Evolutionary conservation across 2,113 vertebrate species (phyloP), one percentile per base, ranked within the genome.

Genomic region (Esox niger): DNA sequence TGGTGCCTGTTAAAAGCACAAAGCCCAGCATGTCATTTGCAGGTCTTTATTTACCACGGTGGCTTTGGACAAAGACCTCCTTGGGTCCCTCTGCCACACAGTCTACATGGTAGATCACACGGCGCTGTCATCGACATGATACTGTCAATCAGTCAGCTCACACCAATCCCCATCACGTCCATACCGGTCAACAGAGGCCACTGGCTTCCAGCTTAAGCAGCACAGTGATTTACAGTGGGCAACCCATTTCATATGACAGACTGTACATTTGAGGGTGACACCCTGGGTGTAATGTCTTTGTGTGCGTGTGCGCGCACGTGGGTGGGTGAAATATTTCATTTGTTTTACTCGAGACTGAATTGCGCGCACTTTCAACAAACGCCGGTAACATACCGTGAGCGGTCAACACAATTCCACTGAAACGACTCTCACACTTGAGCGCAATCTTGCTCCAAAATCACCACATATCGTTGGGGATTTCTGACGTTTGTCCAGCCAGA

Each of bases 1-100:
- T 76, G 82, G 73, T 75, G 73, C 82, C 73, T 76, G 75, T 75
- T 85, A 77, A 76, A 71, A 82, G 74, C 10, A 11, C 69, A 20
- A 68, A 65, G n/a, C 38, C 21, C 9, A 62, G 35, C 15, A 4
- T 38, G 35, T 38, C 35, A 13, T 38, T 38, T 13, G 15, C 35
- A 1, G 30, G 26, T 68, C 73, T 83, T 78, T 85, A 84, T 87
- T 86, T 84, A 84, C 77, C 56, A 2, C 5, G 3, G 52, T 0
- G 15, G 76, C 77, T 85, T 29, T 73, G 30, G 55, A 33, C 31
- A 25, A 63, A n/a, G 62, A 56, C 25, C 67, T 62, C 62, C 65
- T n/a, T 33, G 21, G 59, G 31, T 31, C 9, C 25, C 69, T 5
- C 68, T 35, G 84, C 75, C 84, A 78, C 69, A 81, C 79, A 79